These are phyloP conservation scores for Sisor rabdophorus DNA, from an alignment of 2,113 vertebrate species.

Conservation along the genomic window DNA sequence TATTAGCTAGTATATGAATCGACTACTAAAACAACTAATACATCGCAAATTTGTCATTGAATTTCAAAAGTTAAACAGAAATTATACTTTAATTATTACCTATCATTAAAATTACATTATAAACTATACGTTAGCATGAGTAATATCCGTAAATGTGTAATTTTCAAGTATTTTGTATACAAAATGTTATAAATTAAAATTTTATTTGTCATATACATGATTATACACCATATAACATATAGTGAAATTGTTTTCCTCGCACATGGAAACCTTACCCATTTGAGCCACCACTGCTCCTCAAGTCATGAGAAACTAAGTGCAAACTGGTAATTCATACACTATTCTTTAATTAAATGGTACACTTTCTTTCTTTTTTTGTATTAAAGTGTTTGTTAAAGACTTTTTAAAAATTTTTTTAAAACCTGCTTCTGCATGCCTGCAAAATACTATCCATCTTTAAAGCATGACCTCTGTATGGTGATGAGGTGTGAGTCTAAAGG, in stretches of 20 bases:
- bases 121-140: too few relatives aligned
- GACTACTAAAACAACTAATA: background rate
- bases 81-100: background rate
- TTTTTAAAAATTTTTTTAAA: background rate
- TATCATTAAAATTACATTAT: too few relatives aligned
- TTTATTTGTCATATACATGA: too few relatives aligned
- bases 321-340: background rate
- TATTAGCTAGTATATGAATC: background rate
- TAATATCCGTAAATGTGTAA: background rate
- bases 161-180: background rate
- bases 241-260: too few relatives aligned
- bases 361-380: too few relatives aligned
- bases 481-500: constrained; percentile 23
- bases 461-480: constrained; percentile 25
- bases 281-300: too few relatives aligned
- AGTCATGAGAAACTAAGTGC: too few relatives aligned
- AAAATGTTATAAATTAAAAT: background rate
- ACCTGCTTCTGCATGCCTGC: too few relatives aligned
- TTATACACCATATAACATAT: too few relatives aligned
- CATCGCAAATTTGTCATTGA: background rate
- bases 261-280: too few relatives aligned
- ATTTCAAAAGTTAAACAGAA: background rate
- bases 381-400: too few relatives aligned
- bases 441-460: constrained; percentile 6
- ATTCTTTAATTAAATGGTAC: too few relatives aligned